These are phyloP conservation scores for Otus scops DNA, from an alignment of 2,797 vertebrate genomes.

Conservation along the genomic window DNA sequence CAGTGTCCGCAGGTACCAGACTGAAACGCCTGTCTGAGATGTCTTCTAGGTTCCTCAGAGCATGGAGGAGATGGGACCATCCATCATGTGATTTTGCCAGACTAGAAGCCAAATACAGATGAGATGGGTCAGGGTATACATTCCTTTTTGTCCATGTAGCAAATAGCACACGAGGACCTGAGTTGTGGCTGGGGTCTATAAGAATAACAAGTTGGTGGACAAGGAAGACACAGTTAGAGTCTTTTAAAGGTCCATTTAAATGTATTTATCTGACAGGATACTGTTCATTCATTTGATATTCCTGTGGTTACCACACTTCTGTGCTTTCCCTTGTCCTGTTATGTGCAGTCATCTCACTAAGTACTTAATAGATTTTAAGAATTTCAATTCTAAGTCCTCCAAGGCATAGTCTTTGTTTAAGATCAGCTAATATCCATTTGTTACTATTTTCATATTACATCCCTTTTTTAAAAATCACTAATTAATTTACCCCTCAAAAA, in stretches of 20 bases:
- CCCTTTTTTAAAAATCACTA: not conserved
- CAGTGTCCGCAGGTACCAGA: not conserved
- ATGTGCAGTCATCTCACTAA: not conserved
- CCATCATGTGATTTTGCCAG: not conserved
- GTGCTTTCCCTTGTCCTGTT: not conserved
- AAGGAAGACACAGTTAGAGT: not conserved
- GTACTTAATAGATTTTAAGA: not conserved
- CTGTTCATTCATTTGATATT: not conserved
- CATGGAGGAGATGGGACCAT: not conserved
- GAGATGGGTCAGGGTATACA: not conserved
- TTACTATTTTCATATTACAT: not conserved
- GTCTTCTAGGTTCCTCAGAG: not conserved
- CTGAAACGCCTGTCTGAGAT: not conserved
- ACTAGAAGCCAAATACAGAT: not conserved
- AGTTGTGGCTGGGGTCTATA: not conserved
- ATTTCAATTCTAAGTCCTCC: not conserved
- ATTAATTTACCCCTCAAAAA: not conserved
- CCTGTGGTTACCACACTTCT: not conserved
- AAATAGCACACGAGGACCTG: not conserved
- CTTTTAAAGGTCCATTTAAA: not conserved
- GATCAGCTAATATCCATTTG: not conserved
- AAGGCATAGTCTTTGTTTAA: not conserved
- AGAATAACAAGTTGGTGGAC: not conserved
- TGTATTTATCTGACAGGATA: not conserved
- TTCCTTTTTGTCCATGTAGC: accelerated